These are phyloP conservation scores for Alloplasta piceator DNA, from an alignment of 2,888 invertebrate genomes.

Conservation along the genomic window DNA sequence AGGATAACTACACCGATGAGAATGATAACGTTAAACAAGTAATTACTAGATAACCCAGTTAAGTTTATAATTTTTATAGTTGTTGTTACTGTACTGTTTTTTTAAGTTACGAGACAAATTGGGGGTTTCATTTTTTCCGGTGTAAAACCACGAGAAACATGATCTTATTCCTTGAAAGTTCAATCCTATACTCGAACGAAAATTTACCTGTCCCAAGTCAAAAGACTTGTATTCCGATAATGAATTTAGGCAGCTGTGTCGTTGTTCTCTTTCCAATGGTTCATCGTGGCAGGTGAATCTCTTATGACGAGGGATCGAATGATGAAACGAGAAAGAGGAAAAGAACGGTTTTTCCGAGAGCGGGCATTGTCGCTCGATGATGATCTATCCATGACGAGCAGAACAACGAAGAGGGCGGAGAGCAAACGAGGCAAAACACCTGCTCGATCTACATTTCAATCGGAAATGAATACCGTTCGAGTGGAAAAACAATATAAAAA, in stretches of 20 bases:
- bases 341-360: constrained; percentile 53
- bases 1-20: no score
- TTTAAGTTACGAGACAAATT: no score
- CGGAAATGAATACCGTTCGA: constrained; percentile 22
- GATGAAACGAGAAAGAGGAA: constrained; percentile 35
- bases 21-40: no score
- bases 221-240: not conserved
- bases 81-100: no score
- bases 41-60: no score
- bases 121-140: no score
- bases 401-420: constrained; percentile 51
- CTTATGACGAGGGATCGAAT: constrained; percentile 30
- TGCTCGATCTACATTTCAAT: constrained; percentile 23
- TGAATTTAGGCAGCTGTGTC: constrained; percentile 29
- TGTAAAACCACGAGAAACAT: no score
- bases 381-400: constrained; percentile 47
- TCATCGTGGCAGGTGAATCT: constrained; percentile 48
- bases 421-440: constrained; percentile 27
- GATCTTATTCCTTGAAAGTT: no score
- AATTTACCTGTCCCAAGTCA: no score
- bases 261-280: constrained; percentile 8
- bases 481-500: not conserved
- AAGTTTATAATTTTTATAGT: no score
- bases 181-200: no score
- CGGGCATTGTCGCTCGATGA: not conserved